Conservation (phyloP, 2,113 vertebrate genomes). For the Calidris pugnax region DNA sequence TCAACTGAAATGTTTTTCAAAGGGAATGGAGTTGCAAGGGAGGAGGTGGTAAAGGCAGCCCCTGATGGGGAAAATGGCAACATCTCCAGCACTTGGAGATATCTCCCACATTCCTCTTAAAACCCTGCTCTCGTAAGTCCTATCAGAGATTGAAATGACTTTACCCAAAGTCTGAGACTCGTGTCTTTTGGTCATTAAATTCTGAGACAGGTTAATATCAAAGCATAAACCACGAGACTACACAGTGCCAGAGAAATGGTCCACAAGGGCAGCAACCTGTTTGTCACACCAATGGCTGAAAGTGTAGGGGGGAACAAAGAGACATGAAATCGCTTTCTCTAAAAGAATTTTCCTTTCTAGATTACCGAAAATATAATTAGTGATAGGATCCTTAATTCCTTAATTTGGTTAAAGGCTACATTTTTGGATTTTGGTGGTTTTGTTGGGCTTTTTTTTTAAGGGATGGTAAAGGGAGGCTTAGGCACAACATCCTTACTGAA, state of each 20-base stretch:
- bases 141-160: background rate
- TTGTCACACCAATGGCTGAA: background rate
- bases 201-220: background rate
- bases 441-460: background rate
- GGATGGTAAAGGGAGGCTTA: background rate
- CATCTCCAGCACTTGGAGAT: background rate
- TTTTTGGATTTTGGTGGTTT: background rate
- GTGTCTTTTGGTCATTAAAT: background rate
- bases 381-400: background rate
- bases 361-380: background rate
- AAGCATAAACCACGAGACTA: background rate
- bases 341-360: background rate
- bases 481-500: background rate
- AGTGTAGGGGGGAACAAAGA: rapidly evolving
- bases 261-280: background rate
- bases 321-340: background rate
- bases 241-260: background rate
- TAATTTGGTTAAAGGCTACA: background rate
- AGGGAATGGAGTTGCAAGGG: background rate
- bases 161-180: background rate
- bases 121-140: background rate
- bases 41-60: background rate
- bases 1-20: background rate
- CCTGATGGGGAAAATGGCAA: background rate
- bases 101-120: background rate